Conservation (phyloP, 2,113 vertebrate genomes). For the Sander lucioperca region DNA sequence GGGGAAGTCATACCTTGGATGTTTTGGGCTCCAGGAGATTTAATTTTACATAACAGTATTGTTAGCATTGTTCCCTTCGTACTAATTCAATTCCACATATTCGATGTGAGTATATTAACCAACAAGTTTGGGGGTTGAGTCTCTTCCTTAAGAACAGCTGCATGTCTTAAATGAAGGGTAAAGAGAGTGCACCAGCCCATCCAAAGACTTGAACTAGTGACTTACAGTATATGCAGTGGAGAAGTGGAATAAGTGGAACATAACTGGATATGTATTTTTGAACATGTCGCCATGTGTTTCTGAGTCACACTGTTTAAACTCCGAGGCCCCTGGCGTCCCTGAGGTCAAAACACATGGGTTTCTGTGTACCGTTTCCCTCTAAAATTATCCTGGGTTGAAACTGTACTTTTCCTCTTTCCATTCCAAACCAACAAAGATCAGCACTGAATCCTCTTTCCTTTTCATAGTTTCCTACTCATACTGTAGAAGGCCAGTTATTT, state of each 20-base stretch:
- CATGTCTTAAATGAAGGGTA: neutral
- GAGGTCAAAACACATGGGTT: conserved; percentile 28
- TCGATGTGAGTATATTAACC: neutral
- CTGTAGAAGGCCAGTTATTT: neutral
- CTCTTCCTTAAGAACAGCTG: neutral
- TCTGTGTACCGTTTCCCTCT: conserved; percentile 42
- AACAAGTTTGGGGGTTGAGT: neutral
- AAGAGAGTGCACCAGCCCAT: neutral
- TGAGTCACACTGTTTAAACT: conserved; percentile 55
- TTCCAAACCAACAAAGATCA: neutral
- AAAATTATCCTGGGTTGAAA: conserved; percentile 29
- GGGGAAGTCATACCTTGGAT: no score
- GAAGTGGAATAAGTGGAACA: conserved; percentile 16
- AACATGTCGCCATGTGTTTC: neutral
- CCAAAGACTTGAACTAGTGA: neutral
- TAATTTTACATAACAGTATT: neutral
- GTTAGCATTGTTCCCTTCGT: neutral
- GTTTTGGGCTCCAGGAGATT: no score
- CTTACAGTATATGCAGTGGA: neutral
- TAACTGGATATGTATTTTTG: conserved; percentile 14
- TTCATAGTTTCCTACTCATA: neutral
- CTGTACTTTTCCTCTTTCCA: neutral
- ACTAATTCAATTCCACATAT: neutral
- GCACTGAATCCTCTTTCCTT: neutral
- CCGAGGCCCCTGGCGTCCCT: conserved; percentile 4